phyloP scores from a whole-genome alignment of 2,113 vertebrate species.

The Anser brachyrhynchus region DNA sequence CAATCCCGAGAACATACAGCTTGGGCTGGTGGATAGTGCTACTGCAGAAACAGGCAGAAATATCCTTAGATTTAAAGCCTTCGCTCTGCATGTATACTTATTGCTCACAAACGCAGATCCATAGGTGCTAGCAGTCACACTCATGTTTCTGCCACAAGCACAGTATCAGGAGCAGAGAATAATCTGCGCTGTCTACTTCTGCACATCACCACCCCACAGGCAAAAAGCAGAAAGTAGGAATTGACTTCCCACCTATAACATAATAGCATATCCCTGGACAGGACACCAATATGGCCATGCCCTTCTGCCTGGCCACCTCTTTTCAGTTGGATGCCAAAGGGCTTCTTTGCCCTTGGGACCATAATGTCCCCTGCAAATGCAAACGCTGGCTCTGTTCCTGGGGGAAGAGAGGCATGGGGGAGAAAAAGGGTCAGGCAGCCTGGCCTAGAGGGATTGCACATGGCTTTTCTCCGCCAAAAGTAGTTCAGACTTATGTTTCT shows the following conservation, averaged over 20 bases:
- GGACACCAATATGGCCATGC: background rate
- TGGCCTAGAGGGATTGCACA: fast-evolving
- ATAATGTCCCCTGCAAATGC: background rate
- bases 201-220: fast-evolving
- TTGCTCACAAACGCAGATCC: background rate
- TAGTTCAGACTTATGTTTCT: background rate
- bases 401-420: background rate
- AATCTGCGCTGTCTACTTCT: too few relatives aligned
- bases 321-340: background rate
- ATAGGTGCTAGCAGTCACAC: fast-evolving
- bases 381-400: background rate
- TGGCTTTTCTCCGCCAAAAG: background rate
- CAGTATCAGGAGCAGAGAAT: fast-evolving
- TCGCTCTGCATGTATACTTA: background rate
- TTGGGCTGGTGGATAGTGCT: background rate
- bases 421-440: background rate
- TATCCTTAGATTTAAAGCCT: too few relatives aligned
- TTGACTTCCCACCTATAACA: background rate
- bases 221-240: background rate
- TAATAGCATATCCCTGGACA: too few relatives aligned
- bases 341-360: fast-evolving
- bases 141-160: background rate
- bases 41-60: fast-evolving
- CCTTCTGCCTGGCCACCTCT: background rate
- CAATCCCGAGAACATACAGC: background rate